phyloP scores from a whole-genome alignment of 1,140 invertebrate genomes.

The Heliconius hewitsoni region DNA sequence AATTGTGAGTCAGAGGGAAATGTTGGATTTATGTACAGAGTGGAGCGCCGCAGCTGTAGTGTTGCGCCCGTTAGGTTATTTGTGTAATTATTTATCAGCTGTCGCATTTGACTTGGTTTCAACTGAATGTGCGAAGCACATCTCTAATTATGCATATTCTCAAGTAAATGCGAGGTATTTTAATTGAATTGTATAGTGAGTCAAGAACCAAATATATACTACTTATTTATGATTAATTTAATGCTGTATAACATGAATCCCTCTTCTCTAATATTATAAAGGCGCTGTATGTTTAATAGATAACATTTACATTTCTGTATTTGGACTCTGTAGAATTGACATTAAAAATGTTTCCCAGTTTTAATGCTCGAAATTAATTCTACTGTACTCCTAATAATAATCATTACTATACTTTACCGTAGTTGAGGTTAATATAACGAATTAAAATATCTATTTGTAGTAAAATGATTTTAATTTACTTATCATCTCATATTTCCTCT shows the following conservation, averaged over 20 bases:
- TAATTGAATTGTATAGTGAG: background rate
- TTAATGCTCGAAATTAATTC: background rate
- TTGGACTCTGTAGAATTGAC: background rate
- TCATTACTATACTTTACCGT: background rate
- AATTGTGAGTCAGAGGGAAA: background rate
- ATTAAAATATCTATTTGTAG: background rate
- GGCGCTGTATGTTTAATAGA: background rate
- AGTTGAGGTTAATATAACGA: background rate
- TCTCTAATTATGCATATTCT: background rate
- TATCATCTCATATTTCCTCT: background rate
- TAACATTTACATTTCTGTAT: background rate
- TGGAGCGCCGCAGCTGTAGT: background rate
- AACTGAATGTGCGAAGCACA: background rate
- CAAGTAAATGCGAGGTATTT: background rate
- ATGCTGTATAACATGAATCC: background rate
- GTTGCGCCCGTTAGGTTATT: background rate
- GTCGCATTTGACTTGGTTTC: background rate
- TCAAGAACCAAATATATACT: background rate
- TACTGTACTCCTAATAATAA: background rate
- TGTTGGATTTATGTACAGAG: background rate
- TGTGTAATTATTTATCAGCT: slow-evolving; percentile 5
- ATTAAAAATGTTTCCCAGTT: background rate
- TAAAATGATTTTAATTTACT: background rate
- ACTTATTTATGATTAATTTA: no score
- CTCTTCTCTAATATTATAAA: background rate